Evolutionary conservation across 2,888 invertebrate genomes (phyloP), one percentile per base, ranked within the genome.

Genomic region (Omphaloscelis lunosa): DNA sequence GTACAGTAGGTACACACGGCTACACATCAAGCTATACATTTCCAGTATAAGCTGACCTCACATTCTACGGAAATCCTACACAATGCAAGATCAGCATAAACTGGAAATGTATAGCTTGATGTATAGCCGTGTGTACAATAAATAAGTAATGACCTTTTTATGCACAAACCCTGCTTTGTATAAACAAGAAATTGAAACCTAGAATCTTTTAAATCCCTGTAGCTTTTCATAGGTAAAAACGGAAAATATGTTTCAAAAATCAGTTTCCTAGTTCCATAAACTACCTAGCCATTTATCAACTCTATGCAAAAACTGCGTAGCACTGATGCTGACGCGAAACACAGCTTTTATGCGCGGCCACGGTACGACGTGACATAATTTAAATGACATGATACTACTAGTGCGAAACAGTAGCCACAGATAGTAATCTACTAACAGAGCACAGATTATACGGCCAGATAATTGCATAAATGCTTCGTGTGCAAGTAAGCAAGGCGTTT

Each of bases 361-460:
- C 85, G 88, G 63, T 69, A 77, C 83, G 59, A 85, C 88, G 85
- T 88, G 88, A 83, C 87, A 72, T 76, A 88, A 88, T 88, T 84
- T 77, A 76, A 86, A 84, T 83, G 86, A 82, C 78, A 77, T 84
- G 84, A 84, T 84, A 83, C 68, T 66, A 78, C 59, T 83, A 87
- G 79, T 82, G 69, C 76, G 56, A 82, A 77, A 85, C 84, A 82
- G 83, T 83, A 85, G 76, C 85, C 70, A 73, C 39, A 75, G 83
- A 83, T 83, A 76, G 70, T 48, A 39, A 81, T 83, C 85, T 83
- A 84, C 77, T 72, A 82, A 85, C 83, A 72, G 59, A 53, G 58
- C 41, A 66, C 67, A 82, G 85, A 84, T 85, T 72, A 70, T 77
- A 77, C 41, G 61, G 39, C 27, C 23, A 75, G 86, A 79, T 86